Base-by-base conservation (phyloP, 2,888 invertebrate species). In the Rotaria socialis region DNA sequence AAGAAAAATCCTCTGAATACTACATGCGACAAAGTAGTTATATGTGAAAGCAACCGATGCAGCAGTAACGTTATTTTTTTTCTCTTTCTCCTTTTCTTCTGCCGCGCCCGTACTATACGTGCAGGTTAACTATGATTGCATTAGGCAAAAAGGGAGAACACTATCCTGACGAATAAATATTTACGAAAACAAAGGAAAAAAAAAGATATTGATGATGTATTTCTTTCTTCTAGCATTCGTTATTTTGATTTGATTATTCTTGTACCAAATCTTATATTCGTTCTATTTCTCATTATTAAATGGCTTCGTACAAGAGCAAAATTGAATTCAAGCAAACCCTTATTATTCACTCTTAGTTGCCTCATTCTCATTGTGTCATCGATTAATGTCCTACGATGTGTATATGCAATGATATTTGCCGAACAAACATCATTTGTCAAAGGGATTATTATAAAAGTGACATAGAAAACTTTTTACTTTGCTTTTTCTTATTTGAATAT, bases 221-320 rank as follows among this genome's bases (percentile, higher is more conserved):
- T 60, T n/a, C n/a, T 6, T 75, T 22, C 41, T 75, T 24, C 22
- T 80, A 80, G 80, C 47, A 80, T 80, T 47, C 80, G 47, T 24
- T 80, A 80, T 80, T 80, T 80, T 19, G 80, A 80, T 80, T n/a
- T n/a, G 4, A 47, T 80, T n/a, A 80, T 80, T 10, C 47, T 80
- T 5, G 24, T 80, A n/a, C 80, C 80, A n/a, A 80, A 80, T 80
- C 8, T 80, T 11, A 47, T 80, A 11, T 80, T 80, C n/a, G 4
- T 80, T 4, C 47, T 80, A 47, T 80, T 80, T 47, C 5, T 80
- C 24, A 41, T 47, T n/a, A 24, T 14, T 24, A 80, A 80, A 80
- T 80, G 80, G 80, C 11, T 5, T 24, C 14, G 19, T n/a, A 47
- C 80, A 47, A 47, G 80, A 80, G n/a, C 43, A 47, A 80, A 80